Evolutionary conservation across 2,888 invertebrate genomes (phyloP).

Genomic region (Micoletzkya japonica): DNA sequence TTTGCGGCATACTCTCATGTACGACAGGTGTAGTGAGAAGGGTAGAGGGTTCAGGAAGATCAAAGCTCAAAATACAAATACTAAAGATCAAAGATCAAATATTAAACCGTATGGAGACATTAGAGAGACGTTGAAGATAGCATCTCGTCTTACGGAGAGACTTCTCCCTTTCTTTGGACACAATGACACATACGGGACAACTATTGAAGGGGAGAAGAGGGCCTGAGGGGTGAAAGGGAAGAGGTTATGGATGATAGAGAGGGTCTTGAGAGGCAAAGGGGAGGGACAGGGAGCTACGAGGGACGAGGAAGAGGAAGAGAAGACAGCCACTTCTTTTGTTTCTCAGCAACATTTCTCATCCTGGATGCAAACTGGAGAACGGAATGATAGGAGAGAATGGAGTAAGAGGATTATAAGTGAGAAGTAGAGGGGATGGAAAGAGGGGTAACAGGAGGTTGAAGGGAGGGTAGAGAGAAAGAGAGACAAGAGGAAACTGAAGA

Average conservation of each 20-base stretch:
- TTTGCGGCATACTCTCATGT: no score
- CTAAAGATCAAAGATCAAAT: background rate
- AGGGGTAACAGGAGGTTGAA: background rate
- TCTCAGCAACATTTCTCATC: background rate
- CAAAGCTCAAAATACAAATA: background rate
- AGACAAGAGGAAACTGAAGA: background rate
- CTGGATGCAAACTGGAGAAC: conserved; percentile 1
- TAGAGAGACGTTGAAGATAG: no score
- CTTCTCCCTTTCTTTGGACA: no score
- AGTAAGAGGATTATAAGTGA: background rate
- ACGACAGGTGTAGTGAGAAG: background rate
- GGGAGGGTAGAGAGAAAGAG: conserved; percentile 3
- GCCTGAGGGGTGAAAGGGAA: background rate
- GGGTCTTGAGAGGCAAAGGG: background rate
- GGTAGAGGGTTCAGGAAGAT: background rate
- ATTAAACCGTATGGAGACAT: background rate
- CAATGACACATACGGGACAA: no score
- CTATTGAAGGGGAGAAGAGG: background rate
- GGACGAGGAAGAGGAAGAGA: background rate
- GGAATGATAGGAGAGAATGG: background rate
- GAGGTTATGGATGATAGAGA: background rate
- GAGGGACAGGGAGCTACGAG: background rate
- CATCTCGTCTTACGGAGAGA: no score
- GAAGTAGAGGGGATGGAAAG: background rate
- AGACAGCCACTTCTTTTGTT: background rate